Percentiles rank a stretch among this genome's conserved stretches.
These are phyloP conservation scores for Choloepus hoffmanni DNA, from an alignment of 2,113 vertebrate genomes.

Conservation along the genomic window DNA sequence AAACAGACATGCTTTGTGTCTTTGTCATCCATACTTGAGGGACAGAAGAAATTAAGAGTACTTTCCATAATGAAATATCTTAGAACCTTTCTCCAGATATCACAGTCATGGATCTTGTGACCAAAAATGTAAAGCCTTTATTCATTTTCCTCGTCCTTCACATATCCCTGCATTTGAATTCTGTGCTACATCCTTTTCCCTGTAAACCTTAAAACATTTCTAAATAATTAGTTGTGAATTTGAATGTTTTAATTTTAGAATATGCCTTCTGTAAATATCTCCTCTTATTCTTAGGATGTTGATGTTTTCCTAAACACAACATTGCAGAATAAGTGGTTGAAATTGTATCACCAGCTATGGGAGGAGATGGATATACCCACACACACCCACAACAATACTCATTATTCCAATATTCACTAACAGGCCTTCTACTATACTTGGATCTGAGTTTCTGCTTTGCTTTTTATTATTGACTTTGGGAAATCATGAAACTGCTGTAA, in stretches of 20 bases:
- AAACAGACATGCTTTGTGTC: not conserved
- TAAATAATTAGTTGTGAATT: not conserved
- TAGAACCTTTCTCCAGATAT: not conserved
- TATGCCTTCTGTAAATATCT: not conserved
- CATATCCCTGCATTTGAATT: not conserved
- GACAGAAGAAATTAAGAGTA: not conserved
- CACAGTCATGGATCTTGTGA: not conserved
- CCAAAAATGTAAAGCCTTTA: not conserved
- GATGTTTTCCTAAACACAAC: not conserved
- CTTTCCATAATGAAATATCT: not conserved
- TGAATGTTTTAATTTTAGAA: not conserved
- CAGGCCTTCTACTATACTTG: not conserved
- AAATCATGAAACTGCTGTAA: not conserved
- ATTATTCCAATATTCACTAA: not conserved
- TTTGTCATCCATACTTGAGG: not conserved
- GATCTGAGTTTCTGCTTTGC: not conserved
- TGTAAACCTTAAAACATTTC: not conserved
- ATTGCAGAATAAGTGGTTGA: not conserved
- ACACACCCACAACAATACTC: not conserved
- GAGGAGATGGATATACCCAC: not conserved
- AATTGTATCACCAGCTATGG: not conserved
- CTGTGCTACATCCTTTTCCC: not conserved
- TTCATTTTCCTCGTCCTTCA: not conserved
- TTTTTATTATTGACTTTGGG: not conserved
- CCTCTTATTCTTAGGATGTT: not conserved